Base-by-base conservation (phyloP, 2,113 vertebrate species). In the Stigmatopora argus region DNA sequence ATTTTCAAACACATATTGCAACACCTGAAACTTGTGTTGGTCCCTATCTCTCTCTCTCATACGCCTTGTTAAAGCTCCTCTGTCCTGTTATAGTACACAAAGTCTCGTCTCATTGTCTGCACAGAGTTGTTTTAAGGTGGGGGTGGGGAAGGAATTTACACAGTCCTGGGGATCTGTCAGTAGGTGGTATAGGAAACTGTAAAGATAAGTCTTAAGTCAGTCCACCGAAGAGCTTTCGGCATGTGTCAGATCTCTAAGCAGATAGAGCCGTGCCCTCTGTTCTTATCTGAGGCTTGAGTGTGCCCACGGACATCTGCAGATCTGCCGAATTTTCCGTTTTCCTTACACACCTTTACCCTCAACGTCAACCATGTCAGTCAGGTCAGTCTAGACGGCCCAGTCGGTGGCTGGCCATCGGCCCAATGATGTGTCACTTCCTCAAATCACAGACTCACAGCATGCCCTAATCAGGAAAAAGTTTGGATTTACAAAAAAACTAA, bases 161-260 rank as follows among this genome's bases (percentile, higher is more conserved):
- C 80, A 85, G 80, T 75, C 73, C 41, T 77, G 34, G 7, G 78
- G 80, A 75, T 77, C 81, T 78, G 84, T 87, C 80, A 72, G 83
- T 82, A 81, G 86, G 84, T 86, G 86, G 87, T 81, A 83, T 83
- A 84, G 86, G 83, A 83, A 79, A 83, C 81, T 85, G 86, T 89
- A 88, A 86, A 88, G 88, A 89, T 86, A 87, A 89, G 83, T 85
- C 74, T 84, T 83, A 82, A 68, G 78, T 65, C 71, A 19, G 67
- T 77, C 83, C 83, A 78, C 72, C 78, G 73, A 26, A 80, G 83
- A 64, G 76, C 58, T 48, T 70, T 81, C 78, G 70, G 79, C 75
- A 72, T 85, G 79, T 87, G 78, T 86, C 77, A 84, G 86, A 87
- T 86, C 83, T 84, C 80, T 53, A 46, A 19, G 26, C 71, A 82